phyloP scores from a whole-genome alignment of 2,888 invertebrate genomes.

The Euphydryas editha region DNA sequence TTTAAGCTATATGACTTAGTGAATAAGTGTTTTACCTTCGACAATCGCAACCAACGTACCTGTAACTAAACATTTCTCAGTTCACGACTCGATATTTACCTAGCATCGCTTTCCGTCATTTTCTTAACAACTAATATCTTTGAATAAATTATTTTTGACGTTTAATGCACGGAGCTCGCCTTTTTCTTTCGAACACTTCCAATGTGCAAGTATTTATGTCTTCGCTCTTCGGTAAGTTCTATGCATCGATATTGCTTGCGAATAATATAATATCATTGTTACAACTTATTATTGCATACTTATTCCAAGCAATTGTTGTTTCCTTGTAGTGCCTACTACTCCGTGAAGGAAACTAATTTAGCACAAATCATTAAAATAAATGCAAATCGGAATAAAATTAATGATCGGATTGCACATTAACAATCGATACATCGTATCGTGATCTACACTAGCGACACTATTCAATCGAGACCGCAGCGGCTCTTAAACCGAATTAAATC shows the following conservation, averaged over 20 bases:
- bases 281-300: constrained; percentile 24
- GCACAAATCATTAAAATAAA: constrained; percentile 38
- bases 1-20: constrained; percentile 60
- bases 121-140: constrained; percentile 35
- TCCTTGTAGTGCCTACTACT: background rate
- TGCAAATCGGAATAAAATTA: constrained; percentile 29
- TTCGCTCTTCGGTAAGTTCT: background rate
- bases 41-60: constrained; percentile 46
- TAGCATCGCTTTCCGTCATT: constrained; percentile 39
- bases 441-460: constrained; percentile 75
- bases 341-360: constrained; percentile 11
- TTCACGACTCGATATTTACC: constrained; percentile 65
- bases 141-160: constrained; percentile 13
- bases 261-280: constrained; percentile 38
- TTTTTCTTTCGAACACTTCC: constrained; percentile 14
- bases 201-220: constrained; percentile 11
- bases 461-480: constrained; percentile 35
- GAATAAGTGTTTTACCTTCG: constrained; percentile 49
- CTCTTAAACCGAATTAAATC: constrained; percentile 49
- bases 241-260: background rate
- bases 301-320: background rate
- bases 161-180: constrained; percentile 12
- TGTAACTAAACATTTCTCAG: constrained; percentile 61
- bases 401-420: constrained; percentile 59
- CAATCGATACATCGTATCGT: constrained; percentile 53